Percentiles rank a stretch among this genome's conserved stretches.
phyloP scores from a whole-genome alignment of 2,888 invertebrate genomes.

The Scaptomyza flava region DNA sequence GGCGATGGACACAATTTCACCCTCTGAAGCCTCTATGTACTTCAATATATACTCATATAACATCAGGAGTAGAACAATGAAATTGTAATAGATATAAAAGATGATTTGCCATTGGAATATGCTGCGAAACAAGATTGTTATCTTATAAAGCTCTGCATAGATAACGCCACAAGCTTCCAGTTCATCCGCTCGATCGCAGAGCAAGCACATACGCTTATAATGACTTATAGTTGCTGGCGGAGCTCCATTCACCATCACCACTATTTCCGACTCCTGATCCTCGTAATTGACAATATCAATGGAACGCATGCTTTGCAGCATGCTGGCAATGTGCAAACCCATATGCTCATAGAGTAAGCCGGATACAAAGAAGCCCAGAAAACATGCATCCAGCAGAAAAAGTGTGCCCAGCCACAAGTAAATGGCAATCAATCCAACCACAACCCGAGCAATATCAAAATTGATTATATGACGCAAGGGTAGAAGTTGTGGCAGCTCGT shows the following conservation, averaged over 20 bases:
- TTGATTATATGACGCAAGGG: neutral
- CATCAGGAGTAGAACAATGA: slow-evolving; percentile 68
- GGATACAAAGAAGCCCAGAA: slow-evolving; percentile 72
- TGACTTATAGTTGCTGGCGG: slow-evolving; percentile 29
- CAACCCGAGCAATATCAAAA: neutral
- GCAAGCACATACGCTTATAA: slow-evolving; percentile 66
- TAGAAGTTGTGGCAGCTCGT: slow-evolving; percentile 64
- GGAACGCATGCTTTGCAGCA: slow-evolving; percentile 60
- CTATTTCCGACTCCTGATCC: slow-evolving; percentile 11
- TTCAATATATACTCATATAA: slow-evolving; percentile 67
- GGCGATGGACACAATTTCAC: slow-evolving; percentile 42
- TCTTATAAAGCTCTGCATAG: slow-evolving; percentile 66
- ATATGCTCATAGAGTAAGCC: slow-evolving; percentile 68
- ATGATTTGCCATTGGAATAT: slow-evolving; percentile 78
- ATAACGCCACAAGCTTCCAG: slow-evolving; percentile 66
- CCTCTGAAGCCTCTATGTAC: slow-evolving; percentile 47
- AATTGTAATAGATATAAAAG: slow-evolving; percentile 76
- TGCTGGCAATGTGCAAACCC: slow-evolving; percentile 53
- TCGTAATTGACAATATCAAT: slow-evolving; percentile 49
- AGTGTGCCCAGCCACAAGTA: slow-evolving; percentile 77
- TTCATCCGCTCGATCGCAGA: slow-evolving; percentile 74
- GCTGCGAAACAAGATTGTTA: slow-evolving; percentile 59
- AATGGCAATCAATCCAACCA: slow-evolving; percentile 42
- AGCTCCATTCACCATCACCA: neutral
- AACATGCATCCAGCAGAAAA: slow-evolving; percentile 70